Evolutionary conservation across 2,113 vertebrate species (phyloP).

Genomic region (Ochotona princeps): DNA sequence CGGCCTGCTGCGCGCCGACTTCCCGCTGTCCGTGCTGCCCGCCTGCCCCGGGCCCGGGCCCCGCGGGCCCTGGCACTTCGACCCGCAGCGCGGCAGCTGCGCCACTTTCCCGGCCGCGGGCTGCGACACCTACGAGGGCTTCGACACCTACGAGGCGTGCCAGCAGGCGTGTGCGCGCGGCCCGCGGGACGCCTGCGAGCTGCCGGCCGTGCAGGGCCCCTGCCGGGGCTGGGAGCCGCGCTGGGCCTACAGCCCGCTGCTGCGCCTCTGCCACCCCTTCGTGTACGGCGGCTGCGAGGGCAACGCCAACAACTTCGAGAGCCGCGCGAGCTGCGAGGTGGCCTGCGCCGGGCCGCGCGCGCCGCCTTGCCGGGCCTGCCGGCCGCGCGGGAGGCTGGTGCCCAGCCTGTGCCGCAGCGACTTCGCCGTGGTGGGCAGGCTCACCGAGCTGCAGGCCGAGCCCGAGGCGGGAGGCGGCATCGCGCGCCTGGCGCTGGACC

Average conservation of each 20-base stretch:
- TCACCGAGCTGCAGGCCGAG: slow-evolving; percentile 96
- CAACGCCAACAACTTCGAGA: slow-evolving; percentile 94
- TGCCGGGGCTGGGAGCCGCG: slow-evolving; percentile 94
- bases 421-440: slow-evolving; percentile 95
- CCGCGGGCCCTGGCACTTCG: slow-evolving; percentile 93
- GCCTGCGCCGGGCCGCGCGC: slow-evolving; percentile 91
- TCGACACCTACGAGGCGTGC: slow-evolving; percentile 95
- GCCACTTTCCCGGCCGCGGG: slow-evolving; percentile 90
- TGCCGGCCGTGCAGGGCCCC: slow-evolving; percentile 95
- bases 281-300: slow-evolving; percentile 95
- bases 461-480: slow-evolving; percentile 90
- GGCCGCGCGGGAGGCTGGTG: slow-evolving; percentile 91
- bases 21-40: slow-evolving; percentile 91
- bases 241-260: slow-evolving; percentile 94
- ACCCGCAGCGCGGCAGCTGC: slow-evolving; percentile 90
- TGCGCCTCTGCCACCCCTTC: slow-evolving; percentile 94
- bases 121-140: slow-evolving; percentile 89
- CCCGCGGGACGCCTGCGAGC: slow-evolving; percentile 88
- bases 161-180: slow-evolving; percentile 89
- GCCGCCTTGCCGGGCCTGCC: slow-evolving; percentile 91
- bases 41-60: slow-evolving; percentile 86
- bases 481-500: slow-evolving; percentile 93
- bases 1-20: slow-evolving; percentile 93
- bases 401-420: slow-evolving; percentile 96
- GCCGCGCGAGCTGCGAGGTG: slow-evolving; percentile 92